These are phyloP conservation scores for Lamellibrachia satsuma DNA, from an alignment of 2,888 invertebrate genomes.

Conservation along the genomic window DNA sequence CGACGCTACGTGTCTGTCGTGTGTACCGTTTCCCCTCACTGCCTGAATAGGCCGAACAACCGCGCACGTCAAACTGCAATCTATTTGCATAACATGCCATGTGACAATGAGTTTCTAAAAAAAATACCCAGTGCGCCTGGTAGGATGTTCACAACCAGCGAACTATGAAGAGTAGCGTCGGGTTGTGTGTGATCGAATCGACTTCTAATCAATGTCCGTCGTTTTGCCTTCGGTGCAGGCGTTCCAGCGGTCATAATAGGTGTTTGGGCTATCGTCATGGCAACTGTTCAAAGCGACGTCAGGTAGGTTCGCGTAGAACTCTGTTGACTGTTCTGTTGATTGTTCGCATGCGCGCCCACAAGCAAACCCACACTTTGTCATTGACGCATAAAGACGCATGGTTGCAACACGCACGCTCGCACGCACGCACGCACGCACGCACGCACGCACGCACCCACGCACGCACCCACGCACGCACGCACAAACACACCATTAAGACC, in stretches of 20 bases:
- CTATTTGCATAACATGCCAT: no score
- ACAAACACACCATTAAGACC: not conserved
- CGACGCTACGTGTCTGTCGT: not conserved
- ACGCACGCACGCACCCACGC: not conserved
- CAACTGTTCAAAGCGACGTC: not conserved
- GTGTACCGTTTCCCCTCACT: not conserved
- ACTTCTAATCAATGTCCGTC: not conserved
- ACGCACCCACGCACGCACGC: not conserved
- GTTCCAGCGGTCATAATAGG: slow-evolving; percentile 32
- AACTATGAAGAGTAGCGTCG: not conserved
- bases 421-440: not conserved
- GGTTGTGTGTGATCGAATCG: not conserved
- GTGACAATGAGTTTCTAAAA: no score
- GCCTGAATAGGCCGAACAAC: not conserved
- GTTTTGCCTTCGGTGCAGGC: slow-evolving; percentile 25
- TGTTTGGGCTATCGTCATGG: slow-evolving; percentile 34
- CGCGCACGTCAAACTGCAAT: no score
- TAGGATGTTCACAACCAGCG: no score
- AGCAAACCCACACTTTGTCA: not conserved
- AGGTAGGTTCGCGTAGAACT: not conserved
- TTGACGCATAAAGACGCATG: no score
- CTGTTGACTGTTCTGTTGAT: not conserved
- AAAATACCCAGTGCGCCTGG: no score
- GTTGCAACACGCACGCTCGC: not conserved
- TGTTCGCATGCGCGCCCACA: not conserved